phyloP scores from a whole-genome alignment of 2,113 vertebrate species.

The Dolichotis patagonum region DNA sequence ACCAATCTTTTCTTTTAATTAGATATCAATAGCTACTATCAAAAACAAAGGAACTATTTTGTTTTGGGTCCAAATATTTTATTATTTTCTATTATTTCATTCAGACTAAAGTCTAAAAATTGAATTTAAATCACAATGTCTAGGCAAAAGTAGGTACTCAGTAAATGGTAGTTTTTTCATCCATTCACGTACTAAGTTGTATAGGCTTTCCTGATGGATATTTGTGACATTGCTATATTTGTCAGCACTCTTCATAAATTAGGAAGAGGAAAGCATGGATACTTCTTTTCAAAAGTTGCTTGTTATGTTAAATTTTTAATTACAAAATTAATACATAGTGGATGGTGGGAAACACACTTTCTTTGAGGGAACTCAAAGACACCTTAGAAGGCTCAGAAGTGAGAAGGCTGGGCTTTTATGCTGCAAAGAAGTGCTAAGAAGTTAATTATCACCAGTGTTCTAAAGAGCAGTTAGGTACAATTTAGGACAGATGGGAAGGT shows the following conservation, averaged over 20 bases:
- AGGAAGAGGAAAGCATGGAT: neutral
- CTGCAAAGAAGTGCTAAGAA: slow-evolving; percentile 61
- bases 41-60: neutral
- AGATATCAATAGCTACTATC: neutral
- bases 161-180: neutral
- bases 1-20: neutral
- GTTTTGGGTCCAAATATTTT: neutral
- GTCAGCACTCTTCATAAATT: neutral
- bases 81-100: neutral
- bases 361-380: slow-evolving; percentile 53
- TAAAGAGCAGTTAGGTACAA: slow-evolving; percentile 56
- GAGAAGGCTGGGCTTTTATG: slow-evolving; percentile 54
- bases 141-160: neutral
- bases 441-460: slow-evolving; percentile 77
- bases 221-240: neutral
- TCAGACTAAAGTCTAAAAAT: neutral
- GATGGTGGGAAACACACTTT: slow-evolving; percentile 16
- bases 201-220: neutral
- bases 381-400: slow-evolving; percentile 18
- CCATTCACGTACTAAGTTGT: neutral
- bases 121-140: neutral
- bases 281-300: neutral
- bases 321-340: slow-evolving; percentile 62
- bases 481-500: neutral
- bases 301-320: slow-evolving; percentile 70